Percentiles rank a stretch among this genome's conserved stretches.
Evolutionary conservation across 2,797 vertebrate species (phyloP).

Genomic region (Alca torda): DNA sequence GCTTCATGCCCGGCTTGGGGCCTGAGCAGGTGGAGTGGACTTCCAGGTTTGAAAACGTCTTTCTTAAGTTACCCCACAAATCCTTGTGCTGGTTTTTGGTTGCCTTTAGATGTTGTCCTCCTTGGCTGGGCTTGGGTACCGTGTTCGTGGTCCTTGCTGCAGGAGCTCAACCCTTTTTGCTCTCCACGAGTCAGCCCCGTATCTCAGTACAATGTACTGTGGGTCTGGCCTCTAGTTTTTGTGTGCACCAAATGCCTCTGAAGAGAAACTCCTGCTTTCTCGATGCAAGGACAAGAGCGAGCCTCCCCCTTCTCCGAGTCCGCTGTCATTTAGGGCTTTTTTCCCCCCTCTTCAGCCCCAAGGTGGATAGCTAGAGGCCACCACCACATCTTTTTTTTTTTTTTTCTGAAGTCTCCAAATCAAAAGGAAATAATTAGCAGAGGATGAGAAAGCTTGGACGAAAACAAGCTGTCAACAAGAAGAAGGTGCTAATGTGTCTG

Average conservation of each 20-base stretch:
- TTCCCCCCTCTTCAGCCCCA: neutral
- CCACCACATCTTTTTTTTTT: neutral
- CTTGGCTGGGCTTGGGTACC: neutral
- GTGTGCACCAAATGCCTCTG: neutral
- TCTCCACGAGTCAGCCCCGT: accelerated
- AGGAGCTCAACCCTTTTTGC: neutral
- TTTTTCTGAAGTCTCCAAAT: neutral
- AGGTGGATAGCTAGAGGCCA: neutral
- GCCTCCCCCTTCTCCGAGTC: neutral
- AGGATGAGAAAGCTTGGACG: neutral
- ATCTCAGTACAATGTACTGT: accelerated
- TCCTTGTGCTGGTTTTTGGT: neutral
- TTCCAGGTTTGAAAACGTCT: neutral
- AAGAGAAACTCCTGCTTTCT: neutral
- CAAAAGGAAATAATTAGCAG: slow-evolving; percentile 37
- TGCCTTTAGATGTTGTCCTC: neutral
- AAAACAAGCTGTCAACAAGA: slow-evolving; percentile 45
- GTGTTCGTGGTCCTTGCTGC: neutral
- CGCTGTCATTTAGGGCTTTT: neutral
- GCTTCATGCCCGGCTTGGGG: accelerated
- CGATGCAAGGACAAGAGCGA: neutral
- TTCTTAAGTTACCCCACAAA: neutral
- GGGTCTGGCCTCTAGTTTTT: neutral
- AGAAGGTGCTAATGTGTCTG: slow-evolving; percentile 54
- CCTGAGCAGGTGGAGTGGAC: neutral